A percentile compares a stretch with the other conserved stretches of the same genome.
These are phyloP conservation scores for Phaethon lepturus DNA, from an alignment of 2,113 vertebrate genomes.

Conservation along the genomic window DNA sequence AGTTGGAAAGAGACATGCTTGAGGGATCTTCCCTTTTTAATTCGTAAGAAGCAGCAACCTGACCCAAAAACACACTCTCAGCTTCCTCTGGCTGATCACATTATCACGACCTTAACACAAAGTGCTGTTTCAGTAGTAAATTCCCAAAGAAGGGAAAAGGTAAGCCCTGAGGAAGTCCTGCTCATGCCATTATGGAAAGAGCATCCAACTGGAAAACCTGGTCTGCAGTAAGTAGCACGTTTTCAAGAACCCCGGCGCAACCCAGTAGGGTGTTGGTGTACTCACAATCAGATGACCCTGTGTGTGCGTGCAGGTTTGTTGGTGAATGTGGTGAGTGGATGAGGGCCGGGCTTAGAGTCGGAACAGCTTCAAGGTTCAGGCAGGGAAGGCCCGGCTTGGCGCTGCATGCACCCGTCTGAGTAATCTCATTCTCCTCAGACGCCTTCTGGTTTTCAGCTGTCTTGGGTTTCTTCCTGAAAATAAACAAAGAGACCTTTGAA, in stretches of 20 bases:
- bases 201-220: not conserved
- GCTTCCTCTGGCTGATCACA: not conserved
- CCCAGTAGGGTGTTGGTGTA: slow-evolving; percentile 67
- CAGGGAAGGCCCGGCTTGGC: slow-evolving; percentile 89
- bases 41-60: not conserved
- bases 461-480: slow-evolving; percentile 87
- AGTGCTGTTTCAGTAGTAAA: not conserved
- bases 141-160: not conserved
- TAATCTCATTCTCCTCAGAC: slow-evolving; percentile 96
- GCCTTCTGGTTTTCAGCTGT: slow-evolving; percentile 91
- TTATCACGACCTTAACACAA: not conserved
- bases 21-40: not conserved
- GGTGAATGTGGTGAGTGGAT: slow-evolving; percentile 89
- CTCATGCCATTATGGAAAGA: not conserved
- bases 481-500: slow-evolving; percentile 87
- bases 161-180: not conserved
- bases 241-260: not conserved
- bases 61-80: not conserved
- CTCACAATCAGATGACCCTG: slow-evolving; percentile 97
- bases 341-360: slow-evolving; percentile 84
- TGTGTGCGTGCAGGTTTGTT: slow-evolving; percentile 88
- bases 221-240: not conserved
- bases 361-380: slow-evolving; percentile 90
- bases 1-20: not conserved
- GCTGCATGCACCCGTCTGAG: slow-evolving; percentile 90